Base-by-base conservation (phyloP, 2,113 vertebrate species). In the Sula dactylatra region DNA sequence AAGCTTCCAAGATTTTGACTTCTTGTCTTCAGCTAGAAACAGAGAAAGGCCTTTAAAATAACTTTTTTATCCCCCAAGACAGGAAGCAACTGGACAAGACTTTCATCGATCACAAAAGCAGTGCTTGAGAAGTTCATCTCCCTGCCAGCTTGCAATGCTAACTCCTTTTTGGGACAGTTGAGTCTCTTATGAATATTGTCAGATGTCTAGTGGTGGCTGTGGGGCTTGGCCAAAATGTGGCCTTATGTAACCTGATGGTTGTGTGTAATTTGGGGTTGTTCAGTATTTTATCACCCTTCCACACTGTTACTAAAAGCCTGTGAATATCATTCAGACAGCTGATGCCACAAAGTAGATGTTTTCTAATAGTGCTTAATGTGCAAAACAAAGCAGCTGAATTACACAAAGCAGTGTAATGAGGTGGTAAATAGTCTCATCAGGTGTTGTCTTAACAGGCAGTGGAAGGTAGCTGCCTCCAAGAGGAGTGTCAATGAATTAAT, bases 391-490 rank as follows among this genome's bases (percentile, higher is more conserved):
- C 66, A 87, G 49, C 54, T 82, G 52, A 82, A 44, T 91, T 82
- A 65, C n/a, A 69, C 26, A 64, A 78, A 61, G 38, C 29, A 18
- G 31, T 69, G 36, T 70, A 88, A 90, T 82, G 58, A 90, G 49
- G 44, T 45, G 32, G 74, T 73, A 93, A 90, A 84, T 82, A 88
- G 55, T 89, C 73, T 86, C 24, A 13, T 90, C 82, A 56, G 65
- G 13, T 82, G 27, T 42, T 85, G n/a, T 56, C n/a, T 93, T 71
- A 71, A 59, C 59, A 91, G 45, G 34, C 65, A 93, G 11, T 2
- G 4, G 74, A 69, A 83, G 24, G 34, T 67, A 87, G 80, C 76
- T 82, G 44, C 34, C 31, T 90, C 81, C 61, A 69, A 80, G 70
- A 40, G 21, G n/a, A 85, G 22, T 8, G 1, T 22, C 27, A 77